Percentiles rank a stretch among this genome's conserved stretches.
Evolutionary conservation across 2,888 invertebrate genomes (phyloP).

Genomic region (Alitta virens): DNA sequence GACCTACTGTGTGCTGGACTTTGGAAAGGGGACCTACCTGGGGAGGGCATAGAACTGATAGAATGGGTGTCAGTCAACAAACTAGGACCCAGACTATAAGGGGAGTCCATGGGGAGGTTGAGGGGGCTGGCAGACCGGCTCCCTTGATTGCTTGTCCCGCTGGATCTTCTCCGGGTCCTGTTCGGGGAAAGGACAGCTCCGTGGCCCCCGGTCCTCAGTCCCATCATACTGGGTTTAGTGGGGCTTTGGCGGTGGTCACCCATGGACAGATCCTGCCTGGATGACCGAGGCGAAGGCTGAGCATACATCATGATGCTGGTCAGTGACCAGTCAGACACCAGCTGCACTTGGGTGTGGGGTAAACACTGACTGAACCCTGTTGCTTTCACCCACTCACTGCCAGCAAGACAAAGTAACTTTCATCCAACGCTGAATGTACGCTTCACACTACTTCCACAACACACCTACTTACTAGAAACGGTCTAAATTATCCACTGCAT

Average conservation of each 20-base stretch:
- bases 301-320: neutral
- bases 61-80: conserved; percentile 3
- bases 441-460: too few relatives aligned
- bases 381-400: too few relatives aligned
- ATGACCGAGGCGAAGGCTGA: conserved; percentile 8
- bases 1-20: conserved; percentile 33
- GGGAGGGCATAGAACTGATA: conserved; percentile 14
- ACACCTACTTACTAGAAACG: too few relatives aligned
- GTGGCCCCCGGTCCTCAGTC: neutral
- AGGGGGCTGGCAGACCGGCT: conserved; percentile 41
- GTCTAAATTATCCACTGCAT: too few relatives aligned
- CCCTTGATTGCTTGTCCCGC: conserved; percentile 28
- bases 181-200: conserved; percentile 9
- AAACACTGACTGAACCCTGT: too few relatives aligned
- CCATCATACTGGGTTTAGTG: neutral
- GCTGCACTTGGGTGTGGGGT: too few relatives aligned
- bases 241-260: neutral
- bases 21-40: conserved; percentile 28
- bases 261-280: conserved; percentile 9
- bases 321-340: too few relatives aligned
- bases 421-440: too few relatives aligned
- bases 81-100: conserved; percentile 30
- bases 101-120: conserved; percentile 40
- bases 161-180: conserved; percentile 2
- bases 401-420: too few relatives aligned